Evolutionary conservation across 2,888 invertebrate genomes (phyloP), one percentile per base, ranked within the genome.

Genomic region (Chrysomela aeneicollis): DNA sequence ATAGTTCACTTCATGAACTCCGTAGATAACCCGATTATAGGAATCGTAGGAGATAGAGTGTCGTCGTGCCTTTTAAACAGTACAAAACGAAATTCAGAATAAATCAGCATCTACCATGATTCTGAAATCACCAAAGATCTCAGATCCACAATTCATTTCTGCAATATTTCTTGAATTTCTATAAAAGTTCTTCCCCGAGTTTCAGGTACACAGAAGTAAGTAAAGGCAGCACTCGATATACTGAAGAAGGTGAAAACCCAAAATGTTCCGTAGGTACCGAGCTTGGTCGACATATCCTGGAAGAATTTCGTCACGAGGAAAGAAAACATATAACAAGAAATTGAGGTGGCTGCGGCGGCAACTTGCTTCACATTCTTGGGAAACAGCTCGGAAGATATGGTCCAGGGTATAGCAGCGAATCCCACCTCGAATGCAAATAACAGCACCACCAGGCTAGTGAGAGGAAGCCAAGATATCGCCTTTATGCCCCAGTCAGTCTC

Each of bases 101-200:
- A n/a, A n/a, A n/a, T n/a, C n/a, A n/a, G n/a, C n/a, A n/a, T n/a
- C n/a, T n/a, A n/a, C n/a, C n/a, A n/a, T n/a, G n/a, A n/a, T n/a
- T n/a, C n/a, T n/a, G n/a, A n/a, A n/a, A n/a, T n/a, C n/a, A n/a
- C n/a, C n/a, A n/a, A n/a, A n/a, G n/a, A n/a, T n/a, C n/a, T n/a
- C n/a, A n/a, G 6, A 5, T 26, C 26, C 6, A 26, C 26, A 26
- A 26, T 26, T 37, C 32, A 19, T 42, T 42, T 63, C 12, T 51
- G 64, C 32, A 75, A 52, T 77, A 88, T 87, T 55, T 88, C 86
- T 81, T 92, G 92, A 67, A 96, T 95, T 83, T 95, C 89, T 74
- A 90, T 88, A 73, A 95, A 86, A 73, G 91, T 91, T 83, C 92
- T 91, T 21, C 95, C 95, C 82, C 93, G 95, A 0, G 96, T 96